Base-by-base conservation (phyloP, 2,113 vertebrate genomes). In the Podiceps cristatus region DNA sequence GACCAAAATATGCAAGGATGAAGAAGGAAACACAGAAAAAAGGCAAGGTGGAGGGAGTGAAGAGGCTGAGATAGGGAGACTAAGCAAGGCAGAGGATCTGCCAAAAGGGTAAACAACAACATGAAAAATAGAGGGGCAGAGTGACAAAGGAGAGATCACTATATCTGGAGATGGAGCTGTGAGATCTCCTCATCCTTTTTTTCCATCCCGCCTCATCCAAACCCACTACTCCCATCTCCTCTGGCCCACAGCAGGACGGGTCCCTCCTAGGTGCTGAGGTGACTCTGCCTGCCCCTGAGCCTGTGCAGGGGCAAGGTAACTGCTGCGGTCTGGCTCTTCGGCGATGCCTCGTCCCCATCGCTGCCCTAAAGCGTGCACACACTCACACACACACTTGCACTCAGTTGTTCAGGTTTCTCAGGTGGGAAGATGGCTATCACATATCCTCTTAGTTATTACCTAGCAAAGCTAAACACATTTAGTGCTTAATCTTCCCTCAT, bases 391-490 rank as follows among this genome's bases (percentile, higher is more conserved):
- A 55, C 72, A 24, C 44, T 31, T 62, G 90, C 86, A 77, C 81
- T 62, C 14, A 67, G 67, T 78, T 95, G 93, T 86, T 81, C 82
- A 52, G 40, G 55, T 52, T 60, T 95, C 63, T 95, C 66, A 42
- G 67, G 87, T 77, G 63, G 63, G 62, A 95, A 90, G 82, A 87
- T 50, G 76, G 79, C 80, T 97, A 96, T 94, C 94, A 90, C 45
- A 59, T 47, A 8, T 73, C n/a, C 68, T 92, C 87, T 98, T 96
- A 95, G 91, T 97, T 93, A 97, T 91, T 93, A 90, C 86, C 95
- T 95, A 96, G 58, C 67, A 71, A 96, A 94, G 82, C 76, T 97
- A 98, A 97, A 96, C 88, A 92, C 72, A 96, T 88, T 97, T 94
- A 89, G 52, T 72, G 31, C 35, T 64, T 95, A 85, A 93, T 93